Evolutionary conservation across 2,797 vertebrate genomes (phyloP), one percentile per base, ranked within the genome.

Genomic region (Haliaeetus albicilla): DNA sequence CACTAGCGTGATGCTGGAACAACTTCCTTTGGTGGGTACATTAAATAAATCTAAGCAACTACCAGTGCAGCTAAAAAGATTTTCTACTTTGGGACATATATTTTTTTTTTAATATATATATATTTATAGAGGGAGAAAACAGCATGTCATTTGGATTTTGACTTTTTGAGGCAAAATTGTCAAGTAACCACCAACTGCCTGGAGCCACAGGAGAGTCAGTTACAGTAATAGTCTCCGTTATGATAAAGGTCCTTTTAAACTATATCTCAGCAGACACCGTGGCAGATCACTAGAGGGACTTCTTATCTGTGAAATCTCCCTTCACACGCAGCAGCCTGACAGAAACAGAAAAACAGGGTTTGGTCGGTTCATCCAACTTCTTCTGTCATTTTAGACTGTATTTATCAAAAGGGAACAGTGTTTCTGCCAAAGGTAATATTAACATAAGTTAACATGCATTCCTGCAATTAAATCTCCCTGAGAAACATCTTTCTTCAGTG

Each of bases 401-500:
- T 92, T 96, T 94, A 85, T 87, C 57, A 64, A 93, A 94, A 70
- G 33, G 35, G 63, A 94, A 70, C 30, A 82, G 37, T 35, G 22
- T 67, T 95, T 87, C 81, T 96, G 95, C 93, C 95, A 96, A 95
- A 92, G 74, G 83, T 88, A 96, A 92, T 89, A 94, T 93, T 93
- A 95, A 84, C n/a, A 30, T 64, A 82, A 92, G 63, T 80, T 82
- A 82, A 54, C 68, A 70, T 41, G 63, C 74, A 83, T 92, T 92
- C 89, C 67, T 90, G 80, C 59, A 93, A 94, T 93, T 79, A 95
- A 93, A 93, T 90, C 67, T 96, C 87, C 81, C 74, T 91, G 87
- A 94, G 89, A 95, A 96, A 80, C 65, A 89, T 63, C 56, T 60
- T 78, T 49, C 88, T 84, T 79, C 48, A 57, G 59, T 59, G 51